A percentile compares a stretch with the other conserved stretches of the same genome.
phyloP scores from a whole-genome alignment of 2,113 vertebrate genomes.

The Stigmatopora nigra region DNA sequence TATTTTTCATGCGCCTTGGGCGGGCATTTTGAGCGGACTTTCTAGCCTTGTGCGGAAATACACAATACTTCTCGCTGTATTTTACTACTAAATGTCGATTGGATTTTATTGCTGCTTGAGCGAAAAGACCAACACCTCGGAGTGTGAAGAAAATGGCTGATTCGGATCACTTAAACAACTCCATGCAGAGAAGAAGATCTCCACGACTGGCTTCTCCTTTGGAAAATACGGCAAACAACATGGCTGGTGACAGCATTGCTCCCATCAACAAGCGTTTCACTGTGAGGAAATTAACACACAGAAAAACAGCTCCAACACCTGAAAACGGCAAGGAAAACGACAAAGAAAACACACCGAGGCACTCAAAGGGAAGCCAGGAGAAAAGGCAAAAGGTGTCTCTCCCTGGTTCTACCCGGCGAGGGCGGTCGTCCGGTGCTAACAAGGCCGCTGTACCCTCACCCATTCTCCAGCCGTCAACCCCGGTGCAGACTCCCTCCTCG shows the following conservation, averaged over 20 bases:
- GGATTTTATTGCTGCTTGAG: neutral
- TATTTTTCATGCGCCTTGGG: slow-evolving; percentile 25
- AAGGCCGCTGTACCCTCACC: slow-evolving; percentile 53
- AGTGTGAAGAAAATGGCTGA: slow-evolving; percentile 14
- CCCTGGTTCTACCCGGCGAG: slow-evolving; percentile 10
- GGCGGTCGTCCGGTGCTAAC: slow-evolving; percentile 15
- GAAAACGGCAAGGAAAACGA: slow-evolving; percentile 63
- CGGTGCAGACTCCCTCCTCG: neutral
- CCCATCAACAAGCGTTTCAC: slow-evolving; percentile 62
- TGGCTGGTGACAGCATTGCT: slow-evolving; percentile 28
- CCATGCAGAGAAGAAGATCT: slow-evolving; percentile 52
- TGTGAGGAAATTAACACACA: slow-evolving; percentile 67
- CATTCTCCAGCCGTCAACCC: slow-evolving; percentile 51
- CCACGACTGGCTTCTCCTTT: slow-evolving; percentile 45
- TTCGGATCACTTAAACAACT: neutral
- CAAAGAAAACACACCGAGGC: slow-evolving; percentile 61
- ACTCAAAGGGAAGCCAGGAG: slow-evolving; percentile 5
- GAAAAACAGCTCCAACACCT: slow-evolving; percentile 52
- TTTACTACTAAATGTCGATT: accelerated
- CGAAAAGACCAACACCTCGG: slow-evolving; percentile 1
- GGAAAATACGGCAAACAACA: slow-evolving; percentile 34
- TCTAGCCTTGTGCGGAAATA: neutral
- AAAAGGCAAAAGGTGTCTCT: slow-evolving; percentile 45
- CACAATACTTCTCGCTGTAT: neutral
- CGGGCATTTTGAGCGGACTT: slow-evolving; percentile 46